Base-by-base conservation (phyloP, 2,797 vertebrate species). In the Cygnus olor region DNA sequence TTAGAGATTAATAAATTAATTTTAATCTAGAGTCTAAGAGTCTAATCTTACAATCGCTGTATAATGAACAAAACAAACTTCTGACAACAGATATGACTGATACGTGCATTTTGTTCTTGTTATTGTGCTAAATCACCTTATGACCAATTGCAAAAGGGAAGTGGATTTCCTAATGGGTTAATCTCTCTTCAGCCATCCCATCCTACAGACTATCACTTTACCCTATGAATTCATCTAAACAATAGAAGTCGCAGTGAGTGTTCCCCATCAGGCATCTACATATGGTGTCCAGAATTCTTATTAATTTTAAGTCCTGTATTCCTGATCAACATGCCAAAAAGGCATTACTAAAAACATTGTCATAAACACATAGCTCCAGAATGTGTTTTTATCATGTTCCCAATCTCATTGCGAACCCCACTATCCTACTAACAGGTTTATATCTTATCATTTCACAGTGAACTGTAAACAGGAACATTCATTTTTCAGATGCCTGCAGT, bases 1-100 rank as follows among this genome's bases (percentile, higher is more conserved):
- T 65, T 45, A 91, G 87, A 72, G 0, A 8, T 80, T 61, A 65
- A 87, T 27, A 65, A 60, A 73, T 47, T 47, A 28, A 38, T 78
- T 58, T 11, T 80, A 0, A 19, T n/a, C n/a, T n/a, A 5, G 18
- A 32, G 2, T 6, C 19, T 60, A 11, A 47, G 17, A n/a, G 2
- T 6, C 19, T 66, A 11, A 47, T 85, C 20, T 70, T 57, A 40
- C 20, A 58, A 45, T 44, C 11, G 11, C 20, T 69, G 11, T 27
- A 77, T 49, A 57, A 84, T 28, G 9, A 88, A 64, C 16, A 58
- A 89, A 58, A 63, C 27, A 32, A 2, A 36, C 6, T 28, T 14
- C 21, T 77, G 25, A 76, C 32, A 85, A 57, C 38, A 89, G 36
- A 40, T 13, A 53, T 1, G n/a, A 19, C 3, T 49, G 8, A 36